Conservation (phyloP, 2,113 vertebrate species). For the Brachyistius frenatus region DNA sequence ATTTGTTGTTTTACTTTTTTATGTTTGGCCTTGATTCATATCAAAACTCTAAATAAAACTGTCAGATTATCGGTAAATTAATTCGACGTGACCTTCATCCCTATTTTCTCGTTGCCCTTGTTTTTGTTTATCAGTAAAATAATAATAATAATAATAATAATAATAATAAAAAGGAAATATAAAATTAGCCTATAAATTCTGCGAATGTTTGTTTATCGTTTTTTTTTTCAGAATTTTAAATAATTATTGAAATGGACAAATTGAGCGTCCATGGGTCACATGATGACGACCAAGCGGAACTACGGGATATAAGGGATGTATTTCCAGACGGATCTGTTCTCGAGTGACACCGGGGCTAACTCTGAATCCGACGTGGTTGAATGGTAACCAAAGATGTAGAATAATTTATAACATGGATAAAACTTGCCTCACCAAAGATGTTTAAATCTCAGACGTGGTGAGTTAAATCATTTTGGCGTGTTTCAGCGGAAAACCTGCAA, state of each 20-base stretch:
- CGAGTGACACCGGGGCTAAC: constrained; percentile 35
- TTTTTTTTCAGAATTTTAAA: too few relatives aligned
- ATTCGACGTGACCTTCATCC: too few relatives aligned
- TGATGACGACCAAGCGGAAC: constrained; percentile 52
- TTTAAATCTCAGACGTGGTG: not conserved
- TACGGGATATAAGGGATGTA: not conserved
- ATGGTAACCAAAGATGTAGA: not conserved
- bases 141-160: too few relatives aligned
- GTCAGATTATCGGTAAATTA: too few relatives aligned
- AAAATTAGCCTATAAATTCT: too few relatives aligned
- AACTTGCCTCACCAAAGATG: too few relatives aligned
- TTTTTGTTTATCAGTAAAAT: not conserved
- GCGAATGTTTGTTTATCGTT: not conserved
- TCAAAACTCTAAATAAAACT: too few relatives aligned
- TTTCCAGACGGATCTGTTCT: constrained; percentile 41
- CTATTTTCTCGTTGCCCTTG: too few relatives aligned
- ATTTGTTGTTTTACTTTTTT: too few relatives aligned
- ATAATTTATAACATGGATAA: not conserved
- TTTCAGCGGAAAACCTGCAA: constrained; percentile 15
- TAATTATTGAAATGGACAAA: too few relatives aligned
- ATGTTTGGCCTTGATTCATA: too few relatives aligned
- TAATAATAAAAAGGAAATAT: too few relatives aligned
- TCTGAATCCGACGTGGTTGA: not conserved
- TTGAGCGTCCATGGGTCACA: not conserved
- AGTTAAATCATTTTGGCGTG: not conserved